Evolutionary conservation across 2,797 vertebrate species (phyloP).

Genomic region (Mormyrops boulengeri): DNA sequence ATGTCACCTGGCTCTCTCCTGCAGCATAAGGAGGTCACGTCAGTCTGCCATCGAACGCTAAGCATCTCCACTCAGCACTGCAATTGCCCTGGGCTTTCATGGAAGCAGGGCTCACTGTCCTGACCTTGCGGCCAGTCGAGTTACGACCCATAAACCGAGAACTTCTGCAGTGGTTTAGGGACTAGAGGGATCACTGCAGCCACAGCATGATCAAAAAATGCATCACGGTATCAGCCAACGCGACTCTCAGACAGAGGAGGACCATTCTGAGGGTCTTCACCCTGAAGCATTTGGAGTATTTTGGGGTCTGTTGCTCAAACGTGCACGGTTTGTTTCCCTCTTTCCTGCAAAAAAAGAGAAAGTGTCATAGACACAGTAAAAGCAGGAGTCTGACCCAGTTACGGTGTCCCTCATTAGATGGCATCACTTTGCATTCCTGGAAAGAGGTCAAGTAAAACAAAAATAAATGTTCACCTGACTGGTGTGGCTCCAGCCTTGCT

Average conservation of each 20-base stretch:
- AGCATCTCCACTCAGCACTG: background rate
- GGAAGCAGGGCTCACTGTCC: background rate
- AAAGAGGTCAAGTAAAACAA: conserved; percentile 48
- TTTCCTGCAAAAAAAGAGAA: background rate
- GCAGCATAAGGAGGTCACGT: background rate
- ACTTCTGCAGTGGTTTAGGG: background rate
- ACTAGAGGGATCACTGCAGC: background rate
- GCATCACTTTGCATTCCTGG: conserved; percentile 45
- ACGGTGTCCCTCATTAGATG: conserved; percentile 36
- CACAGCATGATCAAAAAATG: background rate
- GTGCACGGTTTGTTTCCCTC: background rate
- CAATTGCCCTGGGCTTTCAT: background rate
- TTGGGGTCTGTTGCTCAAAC: background rate
- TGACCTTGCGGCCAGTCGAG: background rate
- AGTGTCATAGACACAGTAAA: background rate
- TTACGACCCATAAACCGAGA: background rate
- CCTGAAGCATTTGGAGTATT: background rate
- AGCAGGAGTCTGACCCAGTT: conserved; percentile 53
- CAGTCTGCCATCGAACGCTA: background rate
- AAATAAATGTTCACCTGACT: conserved; percentile 19
- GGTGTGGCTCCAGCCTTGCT: background rate
- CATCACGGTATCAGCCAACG: background rate
- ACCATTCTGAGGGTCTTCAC: background rate
- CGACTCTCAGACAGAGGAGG: background rate
- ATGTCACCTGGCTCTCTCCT: background rate